These are phyloP conservation scores for Onychomys arenicola DNA, from an alignment of 2,797 vertebrate species.

Conservation along the genomic window DNA sequence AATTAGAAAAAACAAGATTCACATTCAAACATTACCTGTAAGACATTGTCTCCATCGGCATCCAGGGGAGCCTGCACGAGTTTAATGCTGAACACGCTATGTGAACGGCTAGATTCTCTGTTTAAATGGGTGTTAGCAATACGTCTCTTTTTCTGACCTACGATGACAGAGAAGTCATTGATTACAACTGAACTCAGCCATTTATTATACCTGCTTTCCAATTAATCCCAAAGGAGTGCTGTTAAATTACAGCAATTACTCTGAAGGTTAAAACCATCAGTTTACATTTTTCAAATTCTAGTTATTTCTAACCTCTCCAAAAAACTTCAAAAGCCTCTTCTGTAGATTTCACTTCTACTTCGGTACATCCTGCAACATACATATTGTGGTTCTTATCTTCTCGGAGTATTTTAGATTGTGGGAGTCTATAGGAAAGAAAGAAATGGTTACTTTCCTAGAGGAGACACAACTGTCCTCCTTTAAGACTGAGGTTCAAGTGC, in stretches of 20 bases:
- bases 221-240: neutral
- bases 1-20: neutral
- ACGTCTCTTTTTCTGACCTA: conserved; percentile 97
- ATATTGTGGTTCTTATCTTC: conserved; percentile 99
- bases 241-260: neutral
- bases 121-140: conserved; percentile 97
- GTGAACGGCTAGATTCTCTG: conserved; percentile 97
- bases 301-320: conserved; percentile 93
- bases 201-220: neutral
- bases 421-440: conserved; percentile 89
- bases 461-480: neutral
- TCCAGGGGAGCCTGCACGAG: conserved; percentile 97
- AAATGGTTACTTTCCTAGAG: conserved; percentile 12
- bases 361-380: conserved; percentile 96
- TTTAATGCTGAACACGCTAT: conserved; percentile 97
- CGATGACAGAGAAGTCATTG: neutral
- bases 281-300: neutral
- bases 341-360: conserved; percentile 97
- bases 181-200: neutral
- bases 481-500: neutral
- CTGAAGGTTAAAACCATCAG: neutral
- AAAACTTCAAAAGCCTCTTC: conserved; percentile 99
- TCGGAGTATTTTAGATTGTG: conserved; percentile 95
- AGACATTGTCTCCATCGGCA: conserved; percentile 95
- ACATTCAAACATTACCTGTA: conserved; percentile 90